Base-by-base conservation (phyloP, 2,113 vertebrate species). In the Oreochromis aureus region DNA sequence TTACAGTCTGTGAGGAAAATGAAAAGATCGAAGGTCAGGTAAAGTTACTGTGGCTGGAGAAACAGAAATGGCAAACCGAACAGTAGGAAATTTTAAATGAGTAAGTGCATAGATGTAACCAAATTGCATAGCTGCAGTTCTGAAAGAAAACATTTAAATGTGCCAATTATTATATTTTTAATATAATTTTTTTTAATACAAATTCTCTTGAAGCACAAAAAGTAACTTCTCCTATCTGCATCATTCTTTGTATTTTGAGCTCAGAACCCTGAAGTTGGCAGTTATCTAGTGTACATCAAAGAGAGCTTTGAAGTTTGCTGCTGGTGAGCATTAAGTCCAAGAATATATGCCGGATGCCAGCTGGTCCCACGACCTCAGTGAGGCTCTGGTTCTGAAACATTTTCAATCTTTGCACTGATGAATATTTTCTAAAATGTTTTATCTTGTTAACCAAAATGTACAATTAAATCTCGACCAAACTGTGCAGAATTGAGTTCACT, bases 1-100 rank as follows among this genome's bases (percentile, higher is more conserved):
- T 99, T 99, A 95, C 98, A 98, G 94, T 99, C 98, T 99, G 96
- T 48, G 48, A 91, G 46, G 8, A 13, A 51, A 58, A 88, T 4
- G 76, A 51, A 15, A 84, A 18, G 16, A 41, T 10, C 13, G 24
- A 22, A 11, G n/a, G 34, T 19, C 4, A 53, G 18, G 39, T 51
- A 8, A 78, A 51, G 27, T 8, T 78, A 51, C 30, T 32, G 4
- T 61, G 48, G 24, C 46, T 86, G 13, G 19, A 78, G 16, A 27
- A 80, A 81, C 4, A 27, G n/a, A 56, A 71, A 71, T 24, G 5
- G n/a, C 0, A 7, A 73, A 78, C 2, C 32, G 5, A 84, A 30
- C 18, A 81, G 6, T 6, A 85, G 10, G 27, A 71, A 73, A 9
- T 56, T n/a, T 54, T 10, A 22, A 54, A 54, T 22, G 27, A 27